Conservation (phyloP, 2,888 invertebrate genomes). For the Drosophila subsilvestris region DNA sequence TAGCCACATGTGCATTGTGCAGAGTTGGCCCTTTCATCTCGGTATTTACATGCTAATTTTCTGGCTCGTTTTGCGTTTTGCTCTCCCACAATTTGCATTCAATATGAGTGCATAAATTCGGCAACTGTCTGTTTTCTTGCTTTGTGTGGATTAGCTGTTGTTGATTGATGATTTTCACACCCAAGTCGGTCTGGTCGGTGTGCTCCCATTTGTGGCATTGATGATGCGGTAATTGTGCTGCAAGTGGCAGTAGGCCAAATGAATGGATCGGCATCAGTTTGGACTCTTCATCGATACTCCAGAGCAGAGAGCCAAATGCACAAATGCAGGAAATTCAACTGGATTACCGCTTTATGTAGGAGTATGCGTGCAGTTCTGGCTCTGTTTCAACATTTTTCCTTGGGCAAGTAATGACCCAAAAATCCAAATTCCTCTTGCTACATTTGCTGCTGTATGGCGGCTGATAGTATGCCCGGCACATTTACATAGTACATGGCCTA, state of each 20-base stretch:
- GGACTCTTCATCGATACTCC: not conserved
- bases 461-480: slow-evolving; percentile 46
- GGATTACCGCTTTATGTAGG: slow-evolving; percentile 9
- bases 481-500: slow-evolving; percentile 24
- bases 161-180: slow-evolving; percentile 49
- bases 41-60: slow-evolving; percentile 8
- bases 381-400: slow-evolving; percentile 18
- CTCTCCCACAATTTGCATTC: slow-evolving; percentile 63
- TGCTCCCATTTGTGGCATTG: slow-evolving; percentile 16
- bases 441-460: slow-evolving; percentile 46
- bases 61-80: slow-evolving; percentile 10
- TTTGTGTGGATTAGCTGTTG: slow-evolving; percentile 37
- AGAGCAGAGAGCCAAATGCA: not conserved
- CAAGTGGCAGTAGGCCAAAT: slow-evolving; percentile 57
- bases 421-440: slow-evolving; percentile 55
- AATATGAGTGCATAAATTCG: too few species aligned
- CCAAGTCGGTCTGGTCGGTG: slow-evolving; percentile 37
- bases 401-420: slow-evolving; percentile 60
- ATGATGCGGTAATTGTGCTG: slow-evolving; percentile 54
- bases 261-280: slow-evolving; percentile 37
- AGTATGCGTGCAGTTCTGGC: not conserved
- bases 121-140: slow-evolving; percentile 10
- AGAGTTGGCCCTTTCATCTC: not conserved
- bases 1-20: not conserved
- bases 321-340: not conserved